Conservation (phyloP, 2,888 invertebrate genomes). For the Drosophila peninsularis region DNA sequence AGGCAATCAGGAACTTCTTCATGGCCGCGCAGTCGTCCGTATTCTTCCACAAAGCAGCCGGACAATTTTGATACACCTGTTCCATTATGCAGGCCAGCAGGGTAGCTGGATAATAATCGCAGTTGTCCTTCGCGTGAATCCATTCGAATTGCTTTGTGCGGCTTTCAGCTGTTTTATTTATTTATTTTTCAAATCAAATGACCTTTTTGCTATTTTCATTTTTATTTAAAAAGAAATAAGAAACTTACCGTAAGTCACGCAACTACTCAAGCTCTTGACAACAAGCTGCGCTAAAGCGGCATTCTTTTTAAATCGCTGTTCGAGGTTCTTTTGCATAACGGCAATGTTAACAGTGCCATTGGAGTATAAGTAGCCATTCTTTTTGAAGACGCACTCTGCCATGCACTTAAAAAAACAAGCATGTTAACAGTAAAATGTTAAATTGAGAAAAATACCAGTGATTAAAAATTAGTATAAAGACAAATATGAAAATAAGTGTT, state of each 20-base stretch:
- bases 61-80: slow-evolving; percentile 65
- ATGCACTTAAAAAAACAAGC: slow-evolving; percentile 45
- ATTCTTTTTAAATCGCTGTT: slow-evolving; percentile 52
- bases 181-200: neutral
- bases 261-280: slow-evolving; percentile 35
- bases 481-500: neutral
- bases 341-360: slow-evolving; percentile 55
- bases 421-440: neutral
- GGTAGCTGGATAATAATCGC: slow-evolving; percentile 62
- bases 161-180: slow-evolving; percentile 36
- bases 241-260: slow-evolving; percentile 40
- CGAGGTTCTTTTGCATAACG: slow-evolving; percentile 35
- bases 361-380: slow-evolving; percentile 38
- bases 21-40: slow-evolving; percentile 54
- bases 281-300: slow-evolving; percentile 34
- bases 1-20: slow-evolving; percentile 54
- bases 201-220: too few species aligned
- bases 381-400: slow-evolving; percentile 63
- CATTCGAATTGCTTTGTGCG: slow-evolving; percentile 51
- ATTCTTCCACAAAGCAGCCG: slow-evolving; percentile 59
- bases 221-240: neutral
- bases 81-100: slow-evolving; percentile 62
- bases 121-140: slow-evolving; percentile 53
- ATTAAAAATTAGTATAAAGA: neutral
- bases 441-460: neutral